Evolutionary conservation across 2,888 invertebrate species (phyloP), one percentile per base, ranked within the genome.

Genomic region (Pegoplata infirma): DNA sequence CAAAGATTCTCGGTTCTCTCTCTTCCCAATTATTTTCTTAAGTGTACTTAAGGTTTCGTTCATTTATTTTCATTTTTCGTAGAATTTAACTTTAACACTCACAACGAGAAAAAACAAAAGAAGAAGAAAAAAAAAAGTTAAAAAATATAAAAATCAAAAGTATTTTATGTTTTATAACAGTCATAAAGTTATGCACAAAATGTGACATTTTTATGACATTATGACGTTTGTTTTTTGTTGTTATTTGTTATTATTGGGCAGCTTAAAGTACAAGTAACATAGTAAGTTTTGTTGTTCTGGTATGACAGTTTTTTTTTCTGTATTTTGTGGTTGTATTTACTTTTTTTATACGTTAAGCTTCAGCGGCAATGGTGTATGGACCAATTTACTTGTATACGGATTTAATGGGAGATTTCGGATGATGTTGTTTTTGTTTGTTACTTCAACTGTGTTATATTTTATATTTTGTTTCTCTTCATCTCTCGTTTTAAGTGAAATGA

Each of bases 171-270:
- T 84, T 85, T 83, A 84, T 83, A 83, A 84, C 84, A 84, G 84
- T 87, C 87, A 86, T 87, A 87, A 87, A 87, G 85, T 87, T 87
- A 86, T 87, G 85, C 84, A 87, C 87, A 86, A 85, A 86, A 87
- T 87, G 87, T 87, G 87, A 87, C 87, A 86, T 86, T 87, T 87
- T 87, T 87, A 87, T 86, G 87, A 86, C 87, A 87, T 85, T 85
- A 85, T 86, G 87, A 87, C 87, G 84, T 86, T 85, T 77, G 72
- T 63, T 63, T 67, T 72, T 59, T 71, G 63, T 59, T 19, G 36
- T 47, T 36, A 32, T 63, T 63, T 63, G 19, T 51, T 61, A 36
- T 59, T 25, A 61, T 61, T 56, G 55, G 58, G 17, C 47, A 21
- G 51, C 8, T 28, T 47, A 28, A 16, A 16, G 7, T n/a, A n/a